Evolutionary conservation across 1,140 invertebrate species (phyloP).

Genomic region (Hesperophylax magnus): DNA sequence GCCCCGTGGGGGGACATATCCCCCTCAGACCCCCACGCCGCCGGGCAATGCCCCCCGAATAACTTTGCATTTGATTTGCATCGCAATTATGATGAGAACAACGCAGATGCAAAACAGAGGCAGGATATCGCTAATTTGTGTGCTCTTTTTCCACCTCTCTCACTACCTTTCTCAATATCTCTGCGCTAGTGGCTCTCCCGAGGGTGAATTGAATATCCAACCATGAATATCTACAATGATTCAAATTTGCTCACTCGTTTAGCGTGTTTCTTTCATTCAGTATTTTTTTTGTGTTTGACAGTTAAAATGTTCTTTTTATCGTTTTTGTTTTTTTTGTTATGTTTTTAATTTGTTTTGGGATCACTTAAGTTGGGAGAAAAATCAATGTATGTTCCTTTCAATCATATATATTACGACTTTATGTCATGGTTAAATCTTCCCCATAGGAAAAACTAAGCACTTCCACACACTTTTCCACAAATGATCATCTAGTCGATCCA

Average conservation of each 20-base stretch:
- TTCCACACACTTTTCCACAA: too few species aligned
- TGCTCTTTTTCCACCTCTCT: slow-evolving; percentile 32
- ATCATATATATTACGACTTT: too few species aligned
- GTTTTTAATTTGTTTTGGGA: too few species aligned
- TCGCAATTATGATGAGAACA: slow-evolving; percentile 42
- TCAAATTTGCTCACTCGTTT: background rate
- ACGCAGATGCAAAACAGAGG: slow-evolving; percentile 31
- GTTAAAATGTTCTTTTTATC: too few species aligned
- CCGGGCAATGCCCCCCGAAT: slow-evolving; percentile 11
- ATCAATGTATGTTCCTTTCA: background rate
- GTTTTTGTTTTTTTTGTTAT: too few species aligned
- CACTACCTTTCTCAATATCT: background rate
- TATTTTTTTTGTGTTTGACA: too few species aligned
- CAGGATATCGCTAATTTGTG: slow-evolving; percentile 36
- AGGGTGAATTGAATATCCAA: slow-evolving; percentile 8
- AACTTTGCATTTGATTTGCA: slow-evolving; percentile 48
- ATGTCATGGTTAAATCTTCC: too few species aligned
- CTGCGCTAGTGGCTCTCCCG: background rate
- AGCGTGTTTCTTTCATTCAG: too few species aligned
- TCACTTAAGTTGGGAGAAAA: background rate
- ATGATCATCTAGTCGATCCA: too few species aligned
- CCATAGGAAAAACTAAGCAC: too few species aligned
- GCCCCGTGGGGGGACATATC: background rate
- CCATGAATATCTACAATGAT: slow-evolving; percentile 9
- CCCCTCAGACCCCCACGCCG: background rate